Base-by-base conservation (phyloP, 2,113 vertebrate genomes). In the Prietella phreatophila region DNA sequence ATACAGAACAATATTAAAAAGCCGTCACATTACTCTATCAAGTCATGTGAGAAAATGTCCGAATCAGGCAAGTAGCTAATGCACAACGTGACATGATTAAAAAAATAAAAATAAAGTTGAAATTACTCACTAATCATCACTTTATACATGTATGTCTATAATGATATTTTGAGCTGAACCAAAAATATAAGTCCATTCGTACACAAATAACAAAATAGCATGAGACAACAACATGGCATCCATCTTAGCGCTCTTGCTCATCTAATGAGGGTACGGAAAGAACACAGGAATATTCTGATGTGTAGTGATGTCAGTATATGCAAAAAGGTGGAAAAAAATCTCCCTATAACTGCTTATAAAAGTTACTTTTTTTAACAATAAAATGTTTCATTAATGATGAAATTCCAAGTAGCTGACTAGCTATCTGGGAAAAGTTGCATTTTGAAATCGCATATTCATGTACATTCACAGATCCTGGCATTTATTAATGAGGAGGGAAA, bases 401-500 rank as follows among this genome's bases (percentile, higher is more conserved):
- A 33, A 47, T 76, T 47, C 1, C 17, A 56, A 39, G 55, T 58
- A 58, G 75, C 47, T 81, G 19, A 9, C 79, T 58, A 10, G 79
- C 30, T 82, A 9, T 61, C 56, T 25, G 33, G 0, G 33, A 82
- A 39, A 0, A 0, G 55, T 36, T 0, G 50, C 9, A 6, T 36
- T 82, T 82, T 27, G 11, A 42, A 17, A 60, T 58, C 0, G 17
- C n/a, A 33, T 36, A 22, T 58, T 82, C 80, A 81, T 58, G 55
- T 55, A 36, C 8, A 10, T 58, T 36, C 53, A 61, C 1, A 14
- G 0, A 36, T 61, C 5, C 33, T 60, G 80, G 56, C 80, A 82
- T 82, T 82, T 61, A 82, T 82, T 82, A 82, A 61, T 61, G 22
- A 82, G n/a, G 2, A 7, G 56, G 71, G 42, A 50, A 82, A 82